phyloP scores from a whole-genome alignment of 2,797 vertebrate genomes.

The Micromesistius poutassou region DNA sequence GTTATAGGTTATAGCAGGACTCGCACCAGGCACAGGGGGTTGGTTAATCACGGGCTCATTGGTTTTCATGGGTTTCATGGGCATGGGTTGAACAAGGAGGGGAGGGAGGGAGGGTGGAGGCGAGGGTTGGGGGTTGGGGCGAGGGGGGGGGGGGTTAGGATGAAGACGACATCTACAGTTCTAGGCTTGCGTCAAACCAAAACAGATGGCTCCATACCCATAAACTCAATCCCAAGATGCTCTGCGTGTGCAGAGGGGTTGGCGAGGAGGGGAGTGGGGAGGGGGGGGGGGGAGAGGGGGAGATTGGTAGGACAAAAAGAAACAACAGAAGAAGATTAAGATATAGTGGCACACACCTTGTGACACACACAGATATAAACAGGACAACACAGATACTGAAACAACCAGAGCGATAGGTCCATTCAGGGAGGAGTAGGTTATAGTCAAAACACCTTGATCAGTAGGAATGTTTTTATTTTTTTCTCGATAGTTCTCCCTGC shows the following conservation, averaged over 20 bases:
- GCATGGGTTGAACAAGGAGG: conserved; percentile 56
- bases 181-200: conserved; percentile 63
- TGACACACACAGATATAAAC: conserved; percentile 57
- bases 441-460: background rate
- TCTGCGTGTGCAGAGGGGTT: conserved; percentile 90
- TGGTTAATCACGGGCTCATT: conserved; percentile 64
- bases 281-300: background rate
- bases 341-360: conserved; percentile 67
- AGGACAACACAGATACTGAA: conserved; percentile 34
- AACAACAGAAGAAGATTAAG: conserved; percentile 79
- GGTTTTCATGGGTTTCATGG: conserved; percentile 52
- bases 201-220: conserved; percentile 93
- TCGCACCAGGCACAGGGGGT: conserved; percentile 12
- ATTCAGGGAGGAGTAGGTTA: background rate
- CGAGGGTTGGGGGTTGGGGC: conserved; percentile 27
- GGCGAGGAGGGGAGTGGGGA: conserved; percentile 44
- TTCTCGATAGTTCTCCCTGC: conserved; percentile 10
- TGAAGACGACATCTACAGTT: conserved; percentile 41
- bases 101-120: conserved; percentile 32
- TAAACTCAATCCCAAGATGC: conserved; percentile 99
- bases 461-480: background rate
- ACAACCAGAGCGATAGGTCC: conserved; percentile 41
- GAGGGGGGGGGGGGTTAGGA: background rate
- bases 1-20: too few species aligned
- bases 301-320: conserved; percentile 28